These are phyloP conservation scores for Hyperoodon ampullatus DNA, from an alignment of 2,113 vertebrate genomes.

Conservation along the genomic window DNA sequence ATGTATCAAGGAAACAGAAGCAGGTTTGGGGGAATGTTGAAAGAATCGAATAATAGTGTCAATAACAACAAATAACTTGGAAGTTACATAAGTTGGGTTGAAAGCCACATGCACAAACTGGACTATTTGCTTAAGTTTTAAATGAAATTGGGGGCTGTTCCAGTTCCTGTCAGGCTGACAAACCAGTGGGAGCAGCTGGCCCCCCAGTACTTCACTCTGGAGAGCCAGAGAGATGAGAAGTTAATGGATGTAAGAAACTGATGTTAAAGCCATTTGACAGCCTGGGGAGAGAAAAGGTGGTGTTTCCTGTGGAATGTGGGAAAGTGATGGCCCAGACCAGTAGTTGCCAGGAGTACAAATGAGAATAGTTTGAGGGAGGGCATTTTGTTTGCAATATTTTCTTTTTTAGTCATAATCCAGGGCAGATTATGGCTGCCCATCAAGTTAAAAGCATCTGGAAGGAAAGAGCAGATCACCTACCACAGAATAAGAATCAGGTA, in stretches of 20 bases:
- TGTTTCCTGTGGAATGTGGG: neutral
- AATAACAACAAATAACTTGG: neutral
- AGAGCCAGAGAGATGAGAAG: neutral
- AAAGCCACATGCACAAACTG: neutral
- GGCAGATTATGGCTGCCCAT: neutral
- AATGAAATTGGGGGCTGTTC: neutral
- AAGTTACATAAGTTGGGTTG: neutral
- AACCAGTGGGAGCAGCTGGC: no score
- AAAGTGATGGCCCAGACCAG: neutral
- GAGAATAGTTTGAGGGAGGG: accelerated
- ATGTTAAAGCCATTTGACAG: neutral
- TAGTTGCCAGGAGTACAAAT: neutral
- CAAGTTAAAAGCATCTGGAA: neutral
- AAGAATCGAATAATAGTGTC: neutral
- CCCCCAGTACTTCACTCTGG: neutral
- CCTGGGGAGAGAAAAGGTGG: neutral
- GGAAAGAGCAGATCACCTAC: neutral
- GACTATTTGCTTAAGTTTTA: neutral
- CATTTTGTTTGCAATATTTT: neutral
- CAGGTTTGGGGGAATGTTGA: neutral
- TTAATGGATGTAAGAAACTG: neutral
- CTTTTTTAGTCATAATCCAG: neutral
- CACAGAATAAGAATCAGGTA: neutral
- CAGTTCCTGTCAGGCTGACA: neutral
- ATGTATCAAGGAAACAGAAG: neutral